Base-by-base conservation (phyloP, 2,888 invertebrate genomes). In the Dromius quadrimaculatus region DNA sequence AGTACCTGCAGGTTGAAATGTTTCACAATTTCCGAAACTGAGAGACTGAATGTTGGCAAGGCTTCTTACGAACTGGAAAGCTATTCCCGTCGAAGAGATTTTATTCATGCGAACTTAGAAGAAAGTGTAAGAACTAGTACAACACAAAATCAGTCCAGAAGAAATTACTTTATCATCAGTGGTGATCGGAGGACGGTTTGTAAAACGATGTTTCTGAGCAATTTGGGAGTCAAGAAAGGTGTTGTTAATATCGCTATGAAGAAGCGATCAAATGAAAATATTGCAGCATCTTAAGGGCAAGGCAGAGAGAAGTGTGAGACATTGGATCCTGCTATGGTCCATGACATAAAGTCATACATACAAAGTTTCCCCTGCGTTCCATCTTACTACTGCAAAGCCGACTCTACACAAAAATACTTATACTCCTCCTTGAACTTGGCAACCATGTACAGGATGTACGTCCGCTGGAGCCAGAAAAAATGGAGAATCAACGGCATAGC, bases 181-280 rank as follows among this genome's bases (percentile, higher is more conserved):
- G 13, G 13, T 3, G 38, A 38, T 11, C 3, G n/a, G n/a, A n/a
- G 61, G 6, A 54, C 45, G 22, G 72, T 71, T 13, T 74, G 73
- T 20, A 72, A 74, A 41, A 62, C 70, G 0, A 73, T 72, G 72
- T 74, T 73, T 38, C 38, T 73, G n/a, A 74, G 66, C 61, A 73
- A 72, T 3, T 38, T 74, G 13, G 73, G 62, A 19, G 62, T 72
- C 6, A 32, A 38, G 20, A 73, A 72, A 62, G 70, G 72, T 38
- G 73, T 74, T 13, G 73, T 73, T 1, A 72, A 74, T 54, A 69
- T 74, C 13, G 74, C 72, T 23, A 59, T 73, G 69, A 57, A 9
- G 11, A 74, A 73, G 17, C 19, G 73, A 34, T 62, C 69, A 3
- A 8, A 36, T n/a, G 57, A 64, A 71, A 74, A 72, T 43, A 68